Base-by-base conservation (phyloP, 2,797 vertebrate species). In the Bucorvus abyssinicus region DNA sequence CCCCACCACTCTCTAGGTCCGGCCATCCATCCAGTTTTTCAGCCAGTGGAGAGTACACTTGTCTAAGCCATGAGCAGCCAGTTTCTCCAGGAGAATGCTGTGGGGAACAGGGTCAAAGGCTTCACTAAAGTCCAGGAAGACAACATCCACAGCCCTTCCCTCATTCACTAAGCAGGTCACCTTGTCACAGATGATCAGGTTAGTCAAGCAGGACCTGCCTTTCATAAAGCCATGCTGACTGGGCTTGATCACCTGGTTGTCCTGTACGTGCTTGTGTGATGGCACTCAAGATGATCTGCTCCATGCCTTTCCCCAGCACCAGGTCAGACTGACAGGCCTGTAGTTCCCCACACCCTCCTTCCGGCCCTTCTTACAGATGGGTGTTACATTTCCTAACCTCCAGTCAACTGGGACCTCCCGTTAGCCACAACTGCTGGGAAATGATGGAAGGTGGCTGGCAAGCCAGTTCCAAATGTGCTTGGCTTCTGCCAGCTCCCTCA, bases 291-390 rank as follows among this genome's bases (percentile, higher is more conserved):
- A 29, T 17, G 26, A 59, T 59, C 42, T 59, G 24, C 24, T 36
- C 55, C 49, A 70, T 30, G 17, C 38, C 36, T 49, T 70, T 52
- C 50, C 68, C 49, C 6, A 0, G 40, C 36, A 40, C 6, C 11
- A 53, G 11, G 29, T 70, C 27, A 32, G 15, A 18, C 27, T 10
- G 49, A 32, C 34, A 70, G 36, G 64, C 32, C 64, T 34, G 44
- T 14, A 67, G 64, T 19, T 47, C 49, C 49, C 49, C 6, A 14
- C 27, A 40, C 23, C 29, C 27, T 70, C 68, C 68, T 40, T 53
- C 36, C 29, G 3, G 29, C 0, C 38, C 38, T 40, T 40, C 38
- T 0, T 44, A 32, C 30, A 64, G 24, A 55, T 38, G 5, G n/a
- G n/a, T n/a, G n/a, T n/a, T n/a, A n/a, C 34, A 34, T 44, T 26